Percentiles rank a stretch among this genome's conserved stretches.
Evolutionary conservation across 2,113 vertebrate species (phyloP).

Genomic region (Platycercus adscitus): DNA sequence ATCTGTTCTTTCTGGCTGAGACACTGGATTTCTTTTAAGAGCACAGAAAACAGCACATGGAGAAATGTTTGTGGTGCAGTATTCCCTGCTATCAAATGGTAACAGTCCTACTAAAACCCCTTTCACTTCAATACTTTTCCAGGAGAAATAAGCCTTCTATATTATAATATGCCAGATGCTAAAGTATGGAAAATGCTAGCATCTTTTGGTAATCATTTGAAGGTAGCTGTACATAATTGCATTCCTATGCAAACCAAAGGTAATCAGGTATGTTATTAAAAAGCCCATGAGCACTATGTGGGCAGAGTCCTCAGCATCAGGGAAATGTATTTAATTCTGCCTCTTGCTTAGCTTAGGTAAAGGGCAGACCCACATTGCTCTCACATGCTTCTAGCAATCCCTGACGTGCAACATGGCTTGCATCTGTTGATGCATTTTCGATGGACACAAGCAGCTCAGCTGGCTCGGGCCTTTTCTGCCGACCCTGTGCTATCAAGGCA

Average conservation of each 20-base stretch:
- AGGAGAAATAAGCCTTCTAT: not conserved
- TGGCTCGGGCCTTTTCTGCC: not conserved
- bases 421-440: not conserved
- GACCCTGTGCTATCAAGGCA: not conserved
- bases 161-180: not conserved
- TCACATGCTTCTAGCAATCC: not conserved
- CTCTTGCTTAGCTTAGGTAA: not conserved
- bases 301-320: not conserved
- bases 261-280: not conserved
- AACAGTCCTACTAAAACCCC: not conserved
- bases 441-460: not conserved
- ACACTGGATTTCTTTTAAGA: conserved; percentile 14
- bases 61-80: not conserved
- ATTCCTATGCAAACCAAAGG: not conserved
- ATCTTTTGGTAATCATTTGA: not conserved
- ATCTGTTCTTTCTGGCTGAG: conserved; percentile 60
- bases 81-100: not conserved
- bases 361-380: not conserved
- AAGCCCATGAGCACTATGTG: not conserved
- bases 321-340: not conserved
- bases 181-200: not conserved
- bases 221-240: not conserved
- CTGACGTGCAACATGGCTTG: not conserved
- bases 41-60: conserved; percentile 18
- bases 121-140: not conserved